Evolutionary conservation across 2,888 invertebrate genomes (phyloP), one percentile per base, ranked within the genome.

Genomic region (Malacosoma neustria): DNA sequence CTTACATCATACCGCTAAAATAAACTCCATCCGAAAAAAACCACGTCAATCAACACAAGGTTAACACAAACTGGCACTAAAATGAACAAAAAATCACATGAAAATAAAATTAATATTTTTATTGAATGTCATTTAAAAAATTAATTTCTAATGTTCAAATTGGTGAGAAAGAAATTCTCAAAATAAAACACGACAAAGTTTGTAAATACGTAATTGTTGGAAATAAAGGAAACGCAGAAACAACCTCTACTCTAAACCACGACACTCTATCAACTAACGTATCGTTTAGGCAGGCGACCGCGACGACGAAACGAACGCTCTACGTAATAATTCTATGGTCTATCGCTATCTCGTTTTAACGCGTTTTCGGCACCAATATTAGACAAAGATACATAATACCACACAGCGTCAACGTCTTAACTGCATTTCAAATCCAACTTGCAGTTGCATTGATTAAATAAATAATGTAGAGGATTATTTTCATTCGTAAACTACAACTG

Each of bases 1-100:
- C 58, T 80, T 79, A 82, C 81, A 82, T 84, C 81, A 82, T 72
- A 72, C 67, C 72, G 65, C 76, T 75, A 63, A 82, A 82, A 80
- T 77, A 77, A 64, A 70, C 65, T 66, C 59, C 57, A 54, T 59
- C 56, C 62, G 51, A 67, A 68, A 67, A 69, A 70, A 72, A 65
- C 54, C 68, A 69, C 74, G 65, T 72, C 75, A 76, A 76, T 70
- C 72, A 73, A 72, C 79, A 80, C 84, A 80, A 81, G 76, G 77
- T 72, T 76, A 59, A 64, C 72, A 79, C 73, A 50, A 69, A 64
- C 64, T 64, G 65, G 56, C 65, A 68, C 70, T 52, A 53, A 58
- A 63, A 48, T 51, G 41, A 37, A 43, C 15, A 39, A 40, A 36
- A 44, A 40, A 38, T 38, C 22, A 22, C 22, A 9, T 9, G 22